Percentiles rank a stretch among this genome's conserved stretches.
phyloP scores from a whole-genome alignment of 1,140 invertebrate genomes.

The Ceratina calcarata region DNA sequence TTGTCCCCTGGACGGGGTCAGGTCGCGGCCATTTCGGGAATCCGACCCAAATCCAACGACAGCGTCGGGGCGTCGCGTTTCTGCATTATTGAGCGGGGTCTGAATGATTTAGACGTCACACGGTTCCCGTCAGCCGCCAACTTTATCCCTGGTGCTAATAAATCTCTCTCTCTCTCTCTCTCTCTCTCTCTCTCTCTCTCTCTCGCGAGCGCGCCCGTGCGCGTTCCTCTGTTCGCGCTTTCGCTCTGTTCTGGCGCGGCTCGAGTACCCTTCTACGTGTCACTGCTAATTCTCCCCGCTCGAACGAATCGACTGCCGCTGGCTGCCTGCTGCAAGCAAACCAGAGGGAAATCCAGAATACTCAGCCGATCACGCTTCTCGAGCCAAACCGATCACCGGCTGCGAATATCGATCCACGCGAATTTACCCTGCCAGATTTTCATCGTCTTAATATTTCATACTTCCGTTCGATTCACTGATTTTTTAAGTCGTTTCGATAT shows the following conservation, averaged over 20 bases:
- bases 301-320: conserved; percentile 47
- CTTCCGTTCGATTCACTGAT: neutral
- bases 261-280: conserved; percentile 51
- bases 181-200: conserved; percentile 26
- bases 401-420: conserved; percentile 6
- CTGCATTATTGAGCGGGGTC: conserved; percentile 58
- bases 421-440: conserved; percentile 2
- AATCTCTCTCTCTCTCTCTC: conserved; percentile 47
- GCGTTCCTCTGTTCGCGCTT: conserved; percentile 3
- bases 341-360: conserved; percentile 35
- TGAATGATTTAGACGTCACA: conserved; percentile 62
- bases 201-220: neutral
- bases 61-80: conserved; percentile 40
- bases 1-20: conserved; percentile 38
- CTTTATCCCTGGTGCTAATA: conserved; percentile 51
- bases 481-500: neutral
- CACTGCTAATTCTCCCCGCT: conserved; percentile 55
- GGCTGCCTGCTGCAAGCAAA: conserved; percentile 1
- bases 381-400: neutral
- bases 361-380: conserved; percentile 30
- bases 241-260: conserved; percentile 34
- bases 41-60: conserved; percentile 56
- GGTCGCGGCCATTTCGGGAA: conserved; percentile 56
- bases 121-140: conserved; percentile 38
- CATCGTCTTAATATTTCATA: neutral